Base-by-base conservation (phyloP, 1,140 invertebrate species). In the Trinorchestia longiramus region DNA sequence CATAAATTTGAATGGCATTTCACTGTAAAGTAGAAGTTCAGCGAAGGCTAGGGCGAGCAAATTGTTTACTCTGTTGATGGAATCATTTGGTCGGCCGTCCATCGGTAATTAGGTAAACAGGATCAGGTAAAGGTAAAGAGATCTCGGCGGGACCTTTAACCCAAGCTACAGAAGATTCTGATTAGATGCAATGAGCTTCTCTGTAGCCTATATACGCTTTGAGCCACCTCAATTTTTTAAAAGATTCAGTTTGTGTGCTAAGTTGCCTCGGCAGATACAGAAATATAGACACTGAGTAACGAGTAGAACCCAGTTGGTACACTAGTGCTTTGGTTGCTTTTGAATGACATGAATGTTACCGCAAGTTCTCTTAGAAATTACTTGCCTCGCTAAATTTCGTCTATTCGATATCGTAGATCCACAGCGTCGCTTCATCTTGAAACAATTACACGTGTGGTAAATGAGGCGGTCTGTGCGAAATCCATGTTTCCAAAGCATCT, bases 21-120 rank as follows among this genome's bases (percentile, higher is more conserved):
- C 92, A 45, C 92, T 94, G 92, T 45, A 94, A 94, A 94, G 92
- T 40, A 94, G 43, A 43, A 28, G 90, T 28, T 43, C 90, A 43
- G 90, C 15, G 6, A 43, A 94, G 44, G 44, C 92, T n/a, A 43
- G 92, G 92, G 44, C 36, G 44, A 45, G 43, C 43, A 94, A 94
- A 94, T 94, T 94, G 92, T 94, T 94, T 94, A 94, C 92, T 94
- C 43, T 94, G 92, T 94, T 94, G 92, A 94, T 94, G 92, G 92
- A 94, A 94, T 94, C 92, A 94, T 94, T 94, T 94, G 92, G 92
- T 94, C 44, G 92, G 92, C 92, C 41, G 92, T 94, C 92, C 92
- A 94, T 94, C 92, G 44, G 92, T 94, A 94, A 94, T 94, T 94
- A 94, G 92, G 92, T 94, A 94, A 94, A 94, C 92, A 94, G 92